Base-by-base conservation (phyloP, 2,113 vertebrate species). In the Apistogramma diplotaenia region DNA sequence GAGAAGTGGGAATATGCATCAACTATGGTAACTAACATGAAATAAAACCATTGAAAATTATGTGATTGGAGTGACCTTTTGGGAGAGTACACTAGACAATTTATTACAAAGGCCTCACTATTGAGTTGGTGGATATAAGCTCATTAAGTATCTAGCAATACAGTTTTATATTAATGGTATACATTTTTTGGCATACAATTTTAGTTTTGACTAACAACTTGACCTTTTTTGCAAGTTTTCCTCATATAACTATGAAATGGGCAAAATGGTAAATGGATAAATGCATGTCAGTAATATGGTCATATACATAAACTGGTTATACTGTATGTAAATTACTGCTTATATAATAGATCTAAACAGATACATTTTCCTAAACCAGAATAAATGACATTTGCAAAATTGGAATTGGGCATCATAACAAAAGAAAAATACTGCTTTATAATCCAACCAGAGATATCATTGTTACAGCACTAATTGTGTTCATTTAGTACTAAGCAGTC, bases 41-140 rank as follows among this genome's bases (percentile, higher is more conserved):
- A 93, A 91, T 87, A 74, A 85, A 85, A 79, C 79, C 81, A 51
- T 74, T 56, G 74, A 84, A 81, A 85, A 90, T 74, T 7, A 25
- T 67, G 70, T 91, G 88, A 94, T 93, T 93, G 84, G 74, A 74
- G 81, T 92, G 90, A 92, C 91, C 91, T 92, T 93, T 85, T 7
- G 35, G 51, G 31, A 80, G 46, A 46, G 58, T 76, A 59, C 74
- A 58, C 27, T 25, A 90, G 83, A 65, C 74, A 43, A 16, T 73
- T 56, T 57, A 62, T 79, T 84, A 37, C 40, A 71, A 51, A 76
- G 76, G 62, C 15, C 67, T 82, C 43, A 7, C 46, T 73, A 62
- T 76, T 58, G 53, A 83, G 43, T 78, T 61, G 60, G 76, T 21
- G 7, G 11, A 5, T 89, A 61, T 89, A 78, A 76, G 54, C 78